Evolutionary conservation across 2,113 vertebrate species (phyloP).

Genomic region (Salvator merianae): DNA sequence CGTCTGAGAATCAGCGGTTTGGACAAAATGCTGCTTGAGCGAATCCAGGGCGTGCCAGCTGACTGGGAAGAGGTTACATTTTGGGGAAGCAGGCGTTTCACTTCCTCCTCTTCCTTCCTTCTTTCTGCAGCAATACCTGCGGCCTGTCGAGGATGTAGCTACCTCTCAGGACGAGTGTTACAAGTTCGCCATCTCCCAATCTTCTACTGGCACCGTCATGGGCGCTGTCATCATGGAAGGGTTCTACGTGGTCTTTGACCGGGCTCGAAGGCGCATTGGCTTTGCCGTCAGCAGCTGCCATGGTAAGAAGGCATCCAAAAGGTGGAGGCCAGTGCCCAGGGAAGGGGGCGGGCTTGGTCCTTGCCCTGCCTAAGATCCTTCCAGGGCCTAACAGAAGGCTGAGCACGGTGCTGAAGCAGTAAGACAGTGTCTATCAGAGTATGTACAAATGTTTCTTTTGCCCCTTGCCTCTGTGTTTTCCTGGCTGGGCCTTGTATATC

Average conservation of each 20-base stretch:
- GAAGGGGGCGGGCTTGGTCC: not conserved
- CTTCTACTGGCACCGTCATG: slow-evolving; percentile 95
- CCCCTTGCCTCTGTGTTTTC: not conserved
- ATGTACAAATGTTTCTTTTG: too few species aligned
- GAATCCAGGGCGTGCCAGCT: not conserved
- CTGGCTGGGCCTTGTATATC: not conserved
- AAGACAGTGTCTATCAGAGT: too few species aligned
- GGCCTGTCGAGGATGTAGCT: slow-evolving; percentile 93
- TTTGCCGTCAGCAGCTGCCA: slow-evolving; percentile 96
- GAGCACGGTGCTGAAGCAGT: too few species aligned
- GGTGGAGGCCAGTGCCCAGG: accelerated
- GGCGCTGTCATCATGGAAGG: slow-evolving; percentile 98
- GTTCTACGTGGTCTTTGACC: slow-evolving; percentile 96
- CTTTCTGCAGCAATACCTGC: slow-evolving; percentile 89
- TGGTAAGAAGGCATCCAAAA: slow-evolving; percentile 75
- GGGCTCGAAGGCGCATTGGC: slow-evolving; percentile 89
- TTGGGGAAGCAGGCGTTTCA: too few species aligned
- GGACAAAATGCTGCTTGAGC: not conserved
- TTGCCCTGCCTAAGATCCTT: not conserved
- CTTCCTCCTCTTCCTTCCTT: too few species aligned
- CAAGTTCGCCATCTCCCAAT: slow-evolving; percentile 97
- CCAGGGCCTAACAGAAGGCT: too few species aligned
- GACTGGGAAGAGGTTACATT: not conserved
- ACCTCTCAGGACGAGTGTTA: slow-evolving; percentile 96
- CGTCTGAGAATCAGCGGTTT: too few species aligned